Evolutionary conservation across 1,140 invertebrate species (phyloP), one percentile per base, ranked within the genome.

Genomic region (Pinna nobilis): DNA sequence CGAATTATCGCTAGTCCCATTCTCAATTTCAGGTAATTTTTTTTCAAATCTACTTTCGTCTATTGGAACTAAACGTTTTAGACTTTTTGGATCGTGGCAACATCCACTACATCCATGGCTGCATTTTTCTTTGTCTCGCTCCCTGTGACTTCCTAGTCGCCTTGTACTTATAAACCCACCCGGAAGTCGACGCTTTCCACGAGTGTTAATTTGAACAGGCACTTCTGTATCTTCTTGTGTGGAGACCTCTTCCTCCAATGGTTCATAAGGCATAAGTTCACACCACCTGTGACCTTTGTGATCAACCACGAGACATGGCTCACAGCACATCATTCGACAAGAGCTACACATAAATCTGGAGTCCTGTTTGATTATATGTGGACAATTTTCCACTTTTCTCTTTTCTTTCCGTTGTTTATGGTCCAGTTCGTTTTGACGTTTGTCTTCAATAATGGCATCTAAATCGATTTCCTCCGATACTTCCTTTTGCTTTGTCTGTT

Each of bases 51-150:
- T 15, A 33, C 55, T 59, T 9, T 30, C 33, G 28, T 59, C 32
- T 35, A 59, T 59, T 1, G 55, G 55, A 15, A 59, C 55, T 59
- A 59, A 59, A 35, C 55, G 55, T 20, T 59, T 59, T 35, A 59
- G 23, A 35, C 55, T 59, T 59, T 59, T 59, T n/a, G 55, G 55
- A 5, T 59, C 55, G 37, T 59, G 55, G n/a, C n/a, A n/a, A n/a
- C n/a, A n/a, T 59, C 37, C 37, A 59, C 37, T 30, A 33, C 28
- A 35, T 25, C 55, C 55, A 59, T 35, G 55, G 18, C 55, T 35
- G 37, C 55, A 59, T 7, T 18, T 35, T 35, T 33, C 33, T n/a
- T 30, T 35, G 18, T 59, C 55, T 20, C 37, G 33, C 37, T 59
- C 37, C 9, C 55, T 15, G 23, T 6, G 7, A 9, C 30, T 20